Evolutionary conservation across 2,888 invertebrate genomes (phyloP).

Genomic region (Branchipolynoe longqiensis): DNA sequence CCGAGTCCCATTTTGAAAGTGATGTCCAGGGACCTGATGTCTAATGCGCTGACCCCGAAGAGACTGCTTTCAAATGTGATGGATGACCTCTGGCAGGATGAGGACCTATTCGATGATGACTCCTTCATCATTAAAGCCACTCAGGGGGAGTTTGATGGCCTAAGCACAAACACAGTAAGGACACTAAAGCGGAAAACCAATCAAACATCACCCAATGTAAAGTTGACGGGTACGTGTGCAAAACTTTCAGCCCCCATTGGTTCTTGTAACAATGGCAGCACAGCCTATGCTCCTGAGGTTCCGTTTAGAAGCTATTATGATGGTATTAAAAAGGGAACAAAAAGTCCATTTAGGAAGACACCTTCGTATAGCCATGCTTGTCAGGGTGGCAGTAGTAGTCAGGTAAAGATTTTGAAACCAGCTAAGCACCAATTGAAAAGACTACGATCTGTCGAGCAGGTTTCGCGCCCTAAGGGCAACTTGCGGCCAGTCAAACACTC

Average conservation of each 20-base stretch:
- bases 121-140: slow-evolving; percentile 20
- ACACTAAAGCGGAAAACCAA: slow-evolving; percentile 8
- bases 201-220: not conserved
- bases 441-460: no score
- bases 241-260: not conserved
- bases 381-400: no score
- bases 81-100: slow-evolving; percentile 23
- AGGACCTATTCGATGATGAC: slow-evolving; percentile 14
- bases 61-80: not conserved
- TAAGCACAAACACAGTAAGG: not conserved
- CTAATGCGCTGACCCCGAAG: not conserved
- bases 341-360: not conserved
- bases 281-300: not conserved
- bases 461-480: no score
- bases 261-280: not conserved
- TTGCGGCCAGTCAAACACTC: not conserved
- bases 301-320: slow-evolving; percentile 8
- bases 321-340: not conserved
- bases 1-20: not conserved
- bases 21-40: not conserved
- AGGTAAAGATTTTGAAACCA: no score
- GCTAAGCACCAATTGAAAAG: no score
- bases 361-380: no score
- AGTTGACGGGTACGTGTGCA: not conserved
- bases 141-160: not conserved